phyloP scores from a whole-genome alignment of 2,113 vertebrate species.

The Oenanthe oenanthe region DNA sequence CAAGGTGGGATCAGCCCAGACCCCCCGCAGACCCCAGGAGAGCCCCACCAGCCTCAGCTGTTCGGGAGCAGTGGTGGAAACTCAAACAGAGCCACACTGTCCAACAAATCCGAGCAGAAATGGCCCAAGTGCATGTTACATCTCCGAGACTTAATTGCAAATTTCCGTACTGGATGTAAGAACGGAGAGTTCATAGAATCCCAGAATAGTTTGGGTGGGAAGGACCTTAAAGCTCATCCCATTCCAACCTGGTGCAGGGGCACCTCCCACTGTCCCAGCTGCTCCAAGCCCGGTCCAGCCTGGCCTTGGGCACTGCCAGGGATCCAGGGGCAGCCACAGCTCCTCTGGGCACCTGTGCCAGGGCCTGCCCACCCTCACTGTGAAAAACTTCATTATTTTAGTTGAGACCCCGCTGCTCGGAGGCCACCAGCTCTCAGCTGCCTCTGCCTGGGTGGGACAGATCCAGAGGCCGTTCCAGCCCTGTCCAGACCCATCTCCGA shows the following conservation, averaged over 20 bases:
- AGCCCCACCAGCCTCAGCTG: fast-evolving
- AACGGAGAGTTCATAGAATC: not conserved
- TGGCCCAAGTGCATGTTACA: not conserved
- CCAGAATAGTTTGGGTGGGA: not conserved
- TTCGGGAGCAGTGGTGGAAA: fast-evolving
- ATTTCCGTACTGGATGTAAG: not conserved
- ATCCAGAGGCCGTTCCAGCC: not conserved
- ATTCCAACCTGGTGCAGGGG: not conserved
- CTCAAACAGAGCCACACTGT: fast-evolving
- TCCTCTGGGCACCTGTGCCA: not conserved
- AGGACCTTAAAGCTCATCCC: not conserved
- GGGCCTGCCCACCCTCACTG: not conserved
- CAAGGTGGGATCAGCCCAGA: not conserved
- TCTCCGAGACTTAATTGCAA: not conserved
- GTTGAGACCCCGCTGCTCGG: fast-evolving
- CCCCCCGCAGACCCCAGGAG: not conserved
- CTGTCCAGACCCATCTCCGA: not conserved
- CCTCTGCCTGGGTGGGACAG: not conserved
- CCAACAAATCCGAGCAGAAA: not conserved
- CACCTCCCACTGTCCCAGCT: fast-evolving
- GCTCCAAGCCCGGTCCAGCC: fast-evolving
- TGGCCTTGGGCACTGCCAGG: not conserved
- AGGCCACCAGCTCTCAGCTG: not conserved
- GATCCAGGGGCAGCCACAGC: not conserved
- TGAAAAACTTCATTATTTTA: not conserved